These are phyloP conservation scores for Scaptomyza caliginosa DNA, from an alignment of 2,888 invertebrate species.

Conservation along the genomic window DNA sequence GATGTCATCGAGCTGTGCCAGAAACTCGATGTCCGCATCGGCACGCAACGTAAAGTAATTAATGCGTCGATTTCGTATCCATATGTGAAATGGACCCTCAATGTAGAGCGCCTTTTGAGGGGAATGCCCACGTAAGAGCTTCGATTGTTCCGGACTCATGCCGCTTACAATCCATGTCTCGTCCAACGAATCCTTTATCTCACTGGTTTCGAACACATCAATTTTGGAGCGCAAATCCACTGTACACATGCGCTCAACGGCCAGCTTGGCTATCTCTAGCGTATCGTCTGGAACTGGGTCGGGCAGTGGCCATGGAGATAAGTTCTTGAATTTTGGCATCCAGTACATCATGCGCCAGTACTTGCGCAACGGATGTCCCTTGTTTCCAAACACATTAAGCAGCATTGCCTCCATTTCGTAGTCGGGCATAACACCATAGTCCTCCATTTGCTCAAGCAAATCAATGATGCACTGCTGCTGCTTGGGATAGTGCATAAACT, in stretches of 20 bases:
- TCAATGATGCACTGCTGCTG: constrained; percentile 98
- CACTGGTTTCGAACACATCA: constrained; percentile 87
- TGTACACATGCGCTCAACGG: constrained; percentile 92
- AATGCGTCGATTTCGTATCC: constrained; percentile 90
- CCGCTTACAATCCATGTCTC: constrained; percentile 97
- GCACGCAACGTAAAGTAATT: constrained; percentile 93
- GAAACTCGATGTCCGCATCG: constrained; percentile 86
- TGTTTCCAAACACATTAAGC: constrained; percentile 92
- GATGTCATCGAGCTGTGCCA: constrained; percentile 80
- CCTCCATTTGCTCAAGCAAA: constrained; percentile 95
- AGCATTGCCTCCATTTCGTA: constrained; percentile 93
- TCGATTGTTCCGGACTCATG: constrained; percentile 90
- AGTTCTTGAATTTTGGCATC: constrained; percentile 97
- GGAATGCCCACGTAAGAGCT: constrained; percentile 88
- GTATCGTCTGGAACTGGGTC: constrained; percentile 90
- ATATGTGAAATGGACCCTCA: constrained; percentile 93
- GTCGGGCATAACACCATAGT: constrained; percentile 96
- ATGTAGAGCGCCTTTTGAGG: constrained; percentile 89
- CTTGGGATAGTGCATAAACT: constrained; percentile 96
- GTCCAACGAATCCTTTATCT: constrained; percentile 90
- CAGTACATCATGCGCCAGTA: constrained; percentile 94
- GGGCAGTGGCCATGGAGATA: constrained; percentile 94
- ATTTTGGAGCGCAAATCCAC: constrained; percentile 90
- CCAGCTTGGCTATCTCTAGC: constrained; percentile 91
- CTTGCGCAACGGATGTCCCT: constrained; percentile 89